phyloP scores from a whole-genome alignment of 2,888 invertebrate species.

The Dilophus febrilis region DNA sequence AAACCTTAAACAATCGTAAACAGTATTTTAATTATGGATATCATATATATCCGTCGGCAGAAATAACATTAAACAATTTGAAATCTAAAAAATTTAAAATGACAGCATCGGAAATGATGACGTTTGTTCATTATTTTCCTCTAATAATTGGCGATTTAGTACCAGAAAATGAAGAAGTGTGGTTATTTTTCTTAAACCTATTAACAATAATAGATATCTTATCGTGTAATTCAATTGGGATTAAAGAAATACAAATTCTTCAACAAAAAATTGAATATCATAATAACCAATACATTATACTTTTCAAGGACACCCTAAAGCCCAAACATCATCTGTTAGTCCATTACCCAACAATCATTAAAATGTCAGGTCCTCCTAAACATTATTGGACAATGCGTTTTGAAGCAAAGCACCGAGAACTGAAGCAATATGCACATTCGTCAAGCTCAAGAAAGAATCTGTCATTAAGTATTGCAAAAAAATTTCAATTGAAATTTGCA shows the following conservation, averaged over 20 bases:
- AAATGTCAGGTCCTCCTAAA: conserved; percentile 2
- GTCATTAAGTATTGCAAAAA: background rate
- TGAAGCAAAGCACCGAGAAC: conserved; percentile 4
- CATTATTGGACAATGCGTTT: conserved; percentile 5
- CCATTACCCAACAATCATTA: conserved; percentile 4
- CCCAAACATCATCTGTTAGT: conserved; percentile 6
- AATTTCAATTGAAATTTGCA: conserved; percentile 2
- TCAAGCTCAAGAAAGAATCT: background rate
- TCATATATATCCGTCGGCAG: conserved; percentile 1
- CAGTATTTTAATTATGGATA: conserved; percentile 5
- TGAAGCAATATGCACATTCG: conserved; percentile 3
- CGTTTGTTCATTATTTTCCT: conserved; percentile 1
- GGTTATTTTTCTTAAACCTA: conserved; percentile 2
- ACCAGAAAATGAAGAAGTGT: conserved; percentile 2
- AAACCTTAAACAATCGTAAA: conserved; percentile 5
- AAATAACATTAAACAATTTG: background rate
- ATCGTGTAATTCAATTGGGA: background rate
- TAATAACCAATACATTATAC: conserved; percentile 1
- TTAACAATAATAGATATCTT: conserved; percentile 1
- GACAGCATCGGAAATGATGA: conserved; percentile 4
- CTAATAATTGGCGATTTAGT: conserved; percentile 4
- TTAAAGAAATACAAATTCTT: background rate
- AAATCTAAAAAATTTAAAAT: conserved; percentile 3
- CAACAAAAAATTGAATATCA: conserved; percentile 2
- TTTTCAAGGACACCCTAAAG: conserved; percentile 4